phyloP scores from a whole-genome alignment of 2,113 vertebrate species.

The Cettia cetti region DNA sequence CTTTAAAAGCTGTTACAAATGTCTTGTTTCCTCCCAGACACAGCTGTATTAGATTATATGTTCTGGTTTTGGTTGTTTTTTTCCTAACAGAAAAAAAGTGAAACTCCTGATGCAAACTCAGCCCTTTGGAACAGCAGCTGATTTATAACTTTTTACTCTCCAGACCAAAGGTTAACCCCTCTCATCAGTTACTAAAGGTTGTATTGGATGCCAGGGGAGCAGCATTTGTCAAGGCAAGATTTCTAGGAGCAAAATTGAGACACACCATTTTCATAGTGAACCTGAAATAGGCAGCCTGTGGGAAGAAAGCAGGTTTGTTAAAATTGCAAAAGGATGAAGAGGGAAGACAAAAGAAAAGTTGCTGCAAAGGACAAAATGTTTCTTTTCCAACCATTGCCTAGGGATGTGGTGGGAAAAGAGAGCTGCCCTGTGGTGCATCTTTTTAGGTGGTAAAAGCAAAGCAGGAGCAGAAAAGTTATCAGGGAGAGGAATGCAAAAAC shows the following conservation, averaged over 20 bases:
- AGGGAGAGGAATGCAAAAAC: not conserved
- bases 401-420: not conserved
- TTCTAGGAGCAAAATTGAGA: slow-evolving; percentile 45
- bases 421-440: not conserved
- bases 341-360: not conserved
- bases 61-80: not conserved
- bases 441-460: not conserved
- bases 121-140: not conserved
- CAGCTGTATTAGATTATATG: slow-evolving; percentile 27
- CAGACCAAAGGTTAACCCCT: slow-evolving; percentile 23
- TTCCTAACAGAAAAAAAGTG: not conserved
- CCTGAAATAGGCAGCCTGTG: slow-evolving; percentile 13
- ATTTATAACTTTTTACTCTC: slow-evolving; percentile 25
- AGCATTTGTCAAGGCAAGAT: slow-evolving; percentile 39
- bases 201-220: not conserved
- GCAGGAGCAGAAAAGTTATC: not conserved
- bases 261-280: not conserved
- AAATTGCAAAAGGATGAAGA: not conserved
- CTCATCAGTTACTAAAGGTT: slow-evolving; percentile 11
- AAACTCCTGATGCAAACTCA: slow-evolving; percentile 31
- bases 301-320: not conserved
- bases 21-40: slow-evolving; percentile 44
- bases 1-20: slow-evolving; percentile 52
- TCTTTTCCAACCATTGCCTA: not conserved
- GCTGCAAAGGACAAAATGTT: not conserved